Percentiles rank a stretch among this genome's conserved stretches.
Evolutionary conservation across 2,888 invertebrate genomes (phyloP).

Genomic region (Synergus gifuensis): DNA sequence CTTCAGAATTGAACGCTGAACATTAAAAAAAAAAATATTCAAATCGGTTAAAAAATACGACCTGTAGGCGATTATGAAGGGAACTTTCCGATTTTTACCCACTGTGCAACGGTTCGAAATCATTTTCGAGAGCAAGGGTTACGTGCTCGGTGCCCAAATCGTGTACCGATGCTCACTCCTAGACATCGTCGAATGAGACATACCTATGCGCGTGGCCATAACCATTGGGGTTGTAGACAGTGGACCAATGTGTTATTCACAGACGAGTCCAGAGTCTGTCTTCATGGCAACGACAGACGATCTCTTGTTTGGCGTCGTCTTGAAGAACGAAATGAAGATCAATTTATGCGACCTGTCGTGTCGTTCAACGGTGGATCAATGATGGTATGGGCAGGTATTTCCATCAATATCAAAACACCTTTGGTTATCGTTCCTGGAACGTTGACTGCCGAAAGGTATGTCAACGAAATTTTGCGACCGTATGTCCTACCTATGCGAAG

Average conservation of each 20-base stretch:
- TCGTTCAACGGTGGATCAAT: slow-evolving; percentile 46
- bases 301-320: slow-evolving; percentile 48
- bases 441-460: too few species aligned
- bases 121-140: slow-evolving; percentile 38
- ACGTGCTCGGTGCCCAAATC: slow-evolving; percentile 38
- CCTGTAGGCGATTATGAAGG: too few species aligned
- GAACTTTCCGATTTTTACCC: too few species aligned
- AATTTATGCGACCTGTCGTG: slow-evolving; percentile 32
- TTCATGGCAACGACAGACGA: slow-evolving; percentile 48
- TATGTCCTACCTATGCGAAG: too few species aligned
- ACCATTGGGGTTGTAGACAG: slow-evolving; percentile 45
- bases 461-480: too few species aligned
- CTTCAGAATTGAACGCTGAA: too few species aligned
- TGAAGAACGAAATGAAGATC: slow-evolving; percentile 38
- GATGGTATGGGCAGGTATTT: slow-evolving; percentile 20
- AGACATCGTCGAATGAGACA: slow-evolving; percentile 46
- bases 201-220: slow-evolving; percentile 44
- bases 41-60: too few species aligned
- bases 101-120: slow-evolving; percentile 43
- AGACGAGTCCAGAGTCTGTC: slow-evolving; percentile 45
- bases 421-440: too few species aligned
- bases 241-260: slow-evolving; percentile 50
- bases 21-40: too few species aligned
- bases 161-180: slow-evolving; percentile 45
- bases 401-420: too few species aligned